Base-by-base conservation (phyloP, 2,888 invertebrate species). In the Alsophila aescularia region DNA sequence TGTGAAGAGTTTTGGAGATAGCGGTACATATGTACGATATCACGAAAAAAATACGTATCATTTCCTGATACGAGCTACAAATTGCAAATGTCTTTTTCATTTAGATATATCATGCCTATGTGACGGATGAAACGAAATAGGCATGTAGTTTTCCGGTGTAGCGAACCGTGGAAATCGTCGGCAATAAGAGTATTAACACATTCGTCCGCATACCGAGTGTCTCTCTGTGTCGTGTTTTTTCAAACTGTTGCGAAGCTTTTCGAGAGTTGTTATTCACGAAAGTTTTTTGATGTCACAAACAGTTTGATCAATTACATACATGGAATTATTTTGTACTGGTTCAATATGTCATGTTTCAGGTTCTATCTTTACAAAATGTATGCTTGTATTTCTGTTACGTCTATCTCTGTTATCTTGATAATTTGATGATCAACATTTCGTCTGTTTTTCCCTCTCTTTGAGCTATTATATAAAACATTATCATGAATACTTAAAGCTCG, bases 121-220 rank as follows among this genome's bases (percentile, higher is more conserved):
- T 36, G 51, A 24, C 41, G 52, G 40, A 45, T 48, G 50, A 45
- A 60, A 55, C 62, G 37, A 34, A 63, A 61, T 50, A 52, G 60
- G 62, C 51, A 61, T 58, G 60, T 62, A 70, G 72, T 75, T 72
- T 72, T 70, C 69, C 64, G 50, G 63, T 16, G 57, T 56, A 66
- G 47, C 65, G 68, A 67, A 51, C 68, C 63, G 67, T 55, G 60
- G 47, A 58, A 55, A 41, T 50, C 40, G 51, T 55, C 64, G 57
- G 24, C 24, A 24, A 24, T 24, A 24, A 7, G 8, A 44, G 40
- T 60, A 62, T 67, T 65, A 56, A 55, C 62, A 61, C 56, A 42
- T 62, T 60, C 52, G 47, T 55, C 41, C 51, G 31, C 18, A 39
- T 16, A 43, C 27, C 35, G 34, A 27, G 41, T 47, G 50, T 24